A percentile compares a stretch with the other conserved stretches of the same genome.
These are phyloP conservation scores for Pelobates fuscus DNA, from an alignment of 2,113 vertebrate genomes.

Conservation along the genomic window DNA sequence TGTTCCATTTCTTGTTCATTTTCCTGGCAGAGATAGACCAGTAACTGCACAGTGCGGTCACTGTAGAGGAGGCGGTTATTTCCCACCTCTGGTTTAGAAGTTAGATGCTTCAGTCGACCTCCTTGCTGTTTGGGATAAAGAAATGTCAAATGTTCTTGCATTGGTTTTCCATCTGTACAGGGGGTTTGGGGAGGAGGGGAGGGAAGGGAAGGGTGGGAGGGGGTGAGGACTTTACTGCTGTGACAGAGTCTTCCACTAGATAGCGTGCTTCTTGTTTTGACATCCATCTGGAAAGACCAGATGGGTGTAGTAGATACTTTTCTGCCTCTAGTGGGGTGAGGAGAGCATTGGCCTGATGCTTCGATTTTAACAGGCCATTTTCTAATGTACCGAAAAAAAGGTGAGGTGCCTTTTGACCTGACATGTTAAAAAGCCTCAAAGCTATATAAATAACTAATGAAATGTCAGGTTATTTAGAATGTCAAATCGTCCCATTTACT, in stretches of 20 bases:
- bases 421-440: slow-evolving; percentile 50
- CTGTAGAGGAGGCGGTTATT: not conserved
- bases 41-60: not conserved
- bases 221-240: slow-evolving; percentile 19
- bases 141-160: not conserved
- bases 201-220: too few relatives aligned
- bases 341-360: slow-evolving; percentile 7
- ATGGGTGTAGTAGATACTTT: not conserved
- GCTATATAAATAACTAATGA: slow-evolving; percentile 18
- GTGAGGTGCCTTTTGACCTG: slow-evolving; percentile 48
- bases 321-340: slow-evolving; percentile 1
- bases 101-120: not conserved
- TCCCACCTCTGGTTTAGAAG: not conserved
- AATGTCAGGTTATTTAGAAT: slow-evolving; percentile 41
- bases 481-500: slow-evolving; percentile 34
- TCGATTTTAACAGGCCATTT: not conserved
- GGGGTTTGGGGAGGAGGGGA: not conserved
- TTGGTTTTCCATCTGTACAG: slow-evolving; percentile 12
- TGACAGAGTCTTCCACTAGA: slow-evolving; percentile 45
- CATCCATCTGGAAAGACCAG: not conserved
- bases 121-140: not conserved
- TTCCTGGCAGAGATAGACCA: not conserved
- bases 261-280: slow-evolving; percentile 18
- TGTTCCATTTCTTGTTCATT: not conserved
- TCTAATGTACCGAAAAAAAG: slow-evolving; percentile 23